Evolutionary conservation across 2,113 vertebrate genomes (phyloP).

Genomic region (Myiozetetes cayanensis): DNA sequence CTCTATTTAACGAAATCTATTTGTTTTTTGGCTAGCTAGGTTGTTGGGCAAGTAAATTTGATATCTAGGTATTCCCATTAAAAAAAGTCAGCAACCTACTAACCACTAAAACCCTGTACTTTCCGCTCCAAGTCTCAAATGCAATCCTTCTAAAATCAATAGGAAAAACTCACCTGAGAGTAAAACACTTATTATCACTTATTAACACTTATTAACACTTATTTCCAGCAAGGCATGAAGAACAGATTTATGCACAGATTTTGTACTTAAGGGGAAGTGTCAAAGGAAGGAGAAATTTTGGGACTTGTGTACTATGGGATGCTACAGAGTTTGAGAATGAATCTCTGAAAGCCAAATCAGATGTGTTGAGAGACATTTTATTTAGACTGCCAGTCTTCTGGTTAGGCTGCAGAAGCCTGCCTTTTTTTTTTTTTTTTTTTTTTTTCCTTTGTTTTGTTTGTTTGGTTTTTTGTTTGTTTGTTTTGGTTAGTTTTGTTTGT

Average conservation of each 20-base stretch:
- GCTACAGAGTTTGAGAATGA: background rate
- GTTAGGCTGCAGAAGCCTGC: background rate
- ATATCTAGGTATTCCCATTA: background rate
- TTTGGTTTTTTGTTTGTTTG: background rate
- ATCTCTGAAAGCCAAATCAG: background rate
- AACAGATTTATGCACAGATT: background rate
- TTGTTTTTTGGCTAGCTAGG: background rate
- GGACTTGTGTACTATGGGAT: background rate
- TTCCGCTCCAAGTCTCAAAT: background rate
- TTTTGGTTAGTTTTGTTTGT: too few relatives aligned
- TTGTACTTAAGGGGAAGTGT: background rate
- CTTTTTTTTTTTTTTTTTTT: too few relatives aligned
- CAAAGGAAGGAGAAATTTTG: background rate
- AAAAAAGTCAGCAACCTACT: background rate
- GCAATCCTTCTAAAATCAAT: background rate
- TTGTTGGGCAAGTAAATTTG: background rate
- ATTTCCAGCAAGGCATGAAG: background rate
- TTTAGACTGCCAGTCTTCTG: background rate
- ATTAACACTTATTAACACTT: background rate
- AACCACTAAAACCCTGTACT: background rate
- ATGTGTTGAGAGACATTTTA: background rate
- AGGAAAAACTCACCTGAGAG: background rate
- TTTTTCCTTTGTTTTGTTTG: too few relatives aligned
- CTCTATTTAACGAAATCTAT: background rate
- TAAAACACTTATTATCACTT: background rate